Evolutionary conservation across 92 coral and sea anemone species (phyloP).

Genomic region (Palythoa heliodiscus): DNA sequence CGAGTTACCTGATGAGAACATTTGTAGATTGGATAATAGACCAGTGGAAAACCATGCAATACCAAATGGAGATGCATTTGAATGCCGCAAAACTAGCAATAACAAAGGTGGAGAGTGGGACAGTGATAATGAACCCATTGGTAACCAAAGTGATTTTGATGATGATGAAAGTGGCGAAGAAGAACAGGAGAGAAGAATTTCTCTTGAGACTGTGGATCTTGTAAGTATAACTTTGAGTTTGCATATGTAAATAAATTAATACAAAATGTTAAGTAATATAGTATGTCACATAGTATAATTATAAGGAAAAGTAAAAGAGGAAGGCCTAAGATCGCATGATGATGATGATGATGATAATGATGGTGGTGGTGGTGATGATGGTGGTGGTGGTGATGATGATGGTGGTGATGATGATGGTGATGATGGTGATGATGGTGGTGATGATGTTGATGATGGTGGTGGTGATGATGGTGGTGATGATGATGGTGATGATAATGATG

Average conservation of each 20-base stretch:
- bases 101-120: slow-evolving; percentile 10
- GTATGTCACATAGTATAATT: not conserved
- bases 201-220: slow-evolving; percentile 29
- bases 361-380: not conserved
- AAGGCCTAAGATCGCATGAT: too few species aligned
- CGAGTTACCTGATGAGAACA: not conserved
- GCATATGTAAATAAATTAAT: not conserved
- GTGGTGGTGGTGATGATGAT: not conserved
- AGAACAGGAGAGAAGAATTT: slow-evolving; percentile 8
- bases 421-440: too few species aligned
- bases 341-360: not conserved
- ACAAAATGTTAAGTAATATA: not conserved
- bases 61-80: not conserved
- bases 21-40: not conserved
- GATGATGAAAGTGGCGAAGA: slow-evolving; percentile 4
- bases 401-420: too few species aligned
- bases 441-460: too few species aligned
- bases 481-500: too few species aligned
- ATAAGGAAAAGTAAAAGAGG: too few species aligned
- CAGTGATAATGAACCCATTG: slow-evolving; percentile 34
- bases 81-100: not conserved
- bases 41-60: too few species aligned
- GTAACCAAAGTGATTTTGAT: slow-evolving; percentile 26
- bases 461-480: too few species aligned
- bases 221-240: not conserved